These are phyloP conservation scores for Campaea margaritaria DNA, from an alignment of 2,888 invertebrate species.

Conservation along the genomic window DNA sequence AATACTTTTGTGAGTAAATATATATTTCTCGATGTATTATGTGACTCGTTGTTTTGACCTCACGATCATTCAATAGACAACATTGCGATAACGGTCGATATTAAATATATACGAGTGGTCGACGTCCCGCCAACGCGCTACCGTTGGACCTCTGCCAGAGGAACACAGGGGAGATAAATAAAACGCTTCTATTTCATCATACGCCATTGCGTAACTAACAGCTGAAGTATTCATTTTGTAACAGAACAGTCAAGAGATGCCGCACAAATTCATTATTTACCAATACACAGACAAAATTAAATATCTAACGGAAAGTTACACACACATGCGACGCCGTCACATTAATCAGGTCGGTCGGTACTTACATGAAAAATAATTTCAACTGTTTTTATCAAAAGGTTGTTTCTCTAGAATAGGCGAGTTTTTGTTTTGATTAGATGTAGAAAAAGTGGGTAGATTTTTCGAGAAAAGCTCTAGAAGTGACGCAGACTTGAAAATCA, in stretches of 20 bases:
- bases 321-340: not conserved
- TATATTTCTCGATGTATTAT: slow-evolving; percentile 23
- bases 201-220: slow-evolving; percentile 35
- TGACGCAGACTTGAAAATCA: too few relatives aligned
- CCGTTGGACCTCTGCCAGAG: slow-evolving; percentile 53
- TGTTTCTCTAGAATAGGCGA: too few relatives aligned
- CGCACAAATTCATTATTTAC: slow-evolving; percentile 16
- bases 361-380: too few relatives aligned
- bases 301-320: slow-evolving; percentile 15
- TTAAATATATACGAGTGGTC: slow-evolving; percentile 50
- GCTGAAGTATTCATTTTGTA: slow-evolving; percentile 26
- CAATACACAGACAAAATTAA: slow-evolving; percentile 6
- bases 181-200: slow-evolving; percentile 36
- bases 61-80: slow-evolving; percentile 27
- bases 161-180: slow-evolving; percentile 37
- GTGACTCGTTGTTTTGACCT: slow-evolving; percentile 43
- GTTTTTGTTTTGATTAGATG: too few relatives aligned
- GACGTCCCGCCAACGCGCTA: slow-evolving; percentile 30
- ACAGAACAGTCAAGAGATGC: slow-evolving; percentile 7
- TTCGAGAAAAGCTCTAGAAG: too few relatives aligned
- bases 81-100: slow-evolving; percentile 35
- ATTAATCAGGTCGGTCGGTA: too few relatives aligned
- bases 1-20: not conserved
- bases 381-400: too few relatives aligned
- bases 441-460: too few relatives aligned